Conservation (phyloP, 2,797 vertebrate genomes). For the Acanthornis magna region DNA sequence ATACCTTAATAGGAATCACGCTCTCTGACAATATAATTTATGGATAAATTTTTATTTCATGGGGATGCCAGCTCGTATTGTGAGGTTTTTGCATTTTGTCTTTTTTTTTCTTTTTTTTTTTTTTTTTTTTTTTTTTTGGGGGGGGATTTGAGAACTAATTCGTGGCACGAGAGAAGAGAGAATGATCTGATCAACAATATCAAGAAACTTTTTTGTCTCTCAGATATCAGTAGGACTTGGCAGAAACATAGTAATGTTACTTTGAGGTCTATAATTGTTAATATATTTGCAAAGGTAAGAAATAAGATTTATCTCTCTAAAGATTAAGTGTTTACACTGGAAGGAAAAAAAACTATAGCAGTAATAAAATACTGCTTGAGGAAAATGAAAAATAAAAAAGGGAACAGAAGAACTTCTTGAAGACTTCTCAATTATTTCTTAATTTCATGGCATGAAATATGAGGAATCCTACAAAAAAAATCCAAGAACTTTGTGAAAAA, state of each 20-base stretch:
- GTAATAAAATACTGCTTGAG: not conserved
- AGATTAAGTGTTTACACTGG: not conserved
- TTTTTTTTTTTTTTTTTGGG: not conserved
- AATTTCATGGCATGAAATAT: not conserved
- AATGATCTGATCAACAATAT: not conserved
- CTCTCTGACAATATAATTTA: not conserved
- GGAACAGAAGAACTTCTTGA: not conserved
- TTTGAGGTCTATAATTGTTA: not conserved
- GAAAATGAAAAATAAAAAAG: not conserved
- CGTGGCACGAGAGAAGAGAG: fast-evolving
- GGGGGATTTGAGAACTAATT: not conserved
- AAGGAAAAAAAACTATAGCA: not conserved
- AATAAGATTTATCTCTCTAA: not conserved
- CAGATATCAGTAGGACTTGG: not conserved
- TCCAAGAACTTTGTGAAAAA: not conserved
- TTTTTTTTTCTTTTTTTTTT: not conserved
- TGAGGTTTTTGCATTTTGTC: fast-evolving
- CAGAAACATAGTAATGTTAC: not conserved
- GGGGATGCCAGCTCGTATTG: not conserved
- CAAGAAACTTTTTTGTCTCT: not conserved
- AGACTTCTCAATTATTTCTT: not conserved
- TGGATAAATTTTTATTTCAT: not conserved
- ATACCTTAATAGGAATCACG: not conserved
- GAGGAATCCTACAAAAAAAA: not conserved
- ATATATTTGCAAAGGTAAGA: not conserved